phyloP scores from a whole-genome alignment of 2,888 invertebrate genomes.

The Noctuana brunneofusca region DNA sequence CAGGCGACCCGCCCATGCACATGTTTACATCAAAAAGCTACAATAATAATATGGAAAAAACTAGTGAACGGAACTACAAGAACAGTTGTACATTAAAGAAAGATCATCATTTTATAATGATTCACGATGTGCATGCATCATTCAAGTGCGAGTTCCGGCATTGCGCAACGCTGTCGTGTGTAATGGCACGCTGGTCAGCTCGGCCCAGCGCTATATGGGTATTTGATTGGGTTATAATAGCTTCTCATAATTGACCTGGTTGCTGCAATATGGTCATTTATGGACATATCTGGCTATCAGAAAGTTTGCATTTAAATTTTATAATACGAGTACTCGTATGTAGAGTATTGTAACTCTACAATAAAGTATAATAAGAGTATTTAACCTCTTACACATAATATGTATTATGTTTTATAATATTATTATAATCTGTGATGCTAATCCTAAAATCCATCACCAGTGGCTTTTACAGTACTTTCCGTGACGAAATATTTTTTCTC shows the following conservation, averaged over 20 bases:
- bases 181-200: constrained; percentile 3
- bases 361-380: no score
- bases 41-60: not conserved
- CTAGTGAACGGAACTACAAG: constrained; percentile 1
- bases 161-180: constrained; percentile 8
- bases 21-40: not conserved
- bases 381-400: no score
- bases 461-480: no score
- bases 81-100: constrained; percentile 5
- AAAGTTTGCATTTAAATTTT: no score
- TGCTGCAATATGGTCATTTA: not conserved
- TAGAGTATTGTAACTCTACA: no score
- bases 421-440: no score
- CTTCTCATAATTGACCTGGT: constrained; percentile 13
- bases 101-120: constrained; percentile 18
- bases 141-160: constrained; percentile 15
- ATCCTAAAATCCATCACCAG: no score
- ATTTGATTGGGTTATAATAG: constrained; percentile 25
- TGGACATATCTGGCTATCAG: not conserved
- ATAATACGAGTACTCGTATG: no score
- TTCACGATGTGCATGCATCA: constrained; percentile 3
- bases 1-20: no score
- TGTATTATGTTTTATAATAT: no score
- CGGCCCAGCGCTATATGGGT: constrained; percentile 18
- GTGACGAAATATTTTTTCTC: no score